Conservation (phyloP, 1,140 invertebrate genomes). For the Eriocheir sinensis region DNA sequence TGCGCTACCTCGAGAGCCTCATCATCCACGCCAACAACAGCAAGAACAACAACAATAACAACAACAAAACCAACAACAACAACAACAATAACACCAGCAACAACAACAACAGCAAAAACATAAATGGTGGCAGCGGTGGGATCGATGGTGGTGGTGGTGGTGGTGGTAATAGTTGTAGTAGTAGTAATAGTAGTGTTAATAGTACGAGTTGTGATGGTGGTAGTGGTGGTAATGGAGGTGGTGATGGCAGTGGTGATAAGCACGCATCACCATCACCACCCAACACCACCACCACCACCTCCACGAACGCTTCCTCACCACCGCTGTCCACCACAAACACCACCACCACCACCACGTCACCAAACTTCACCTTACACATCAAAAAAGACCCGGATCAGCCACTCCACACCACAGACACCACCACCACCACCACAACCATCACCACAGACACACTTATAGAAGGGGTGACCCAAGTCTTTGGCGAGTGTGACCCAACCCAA, state of each 20-base stretch:
- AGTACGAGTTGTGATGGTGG: too few relatives aligned
- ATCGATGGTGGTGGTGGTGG: neutral
- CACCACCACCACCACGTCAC: conserved; percentile 54
- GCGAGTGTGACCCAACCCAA: too few relatives aligned
- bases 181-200: neutral
- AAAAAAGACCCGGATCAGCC: conserved; percentile 45
- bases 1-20: conserved; percentile 92
- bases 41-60: conserved; percentile 71
- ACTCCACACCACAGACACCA: too few relatives aligned
- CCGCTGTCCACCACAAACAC: too few relatives aligned
- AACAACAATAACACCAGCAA: conserved; percentile 32
- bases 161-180: neutral
- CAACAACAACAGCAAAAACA: neutral
- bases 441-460: too few relatives aligned
- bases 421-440: too few relatives aligned
- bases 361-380: neutral
- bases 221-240: neutral
- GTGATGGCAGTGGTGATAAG: neutral
- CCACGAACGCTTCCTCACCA: conserved; percentile 19
- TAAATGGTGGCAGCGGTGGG: neutral
- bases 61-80: conserved; percentile 65
- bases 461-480: too few relatives aligned
- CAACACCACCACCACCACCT: conserved; percentile 41
- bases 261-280: neutral
- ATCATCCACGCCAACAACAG: conserved; percentile 88